Conservation (phyloP, 2,888 invertebrate genomes). For the Rhogogaster chlorosoma region DNA sequence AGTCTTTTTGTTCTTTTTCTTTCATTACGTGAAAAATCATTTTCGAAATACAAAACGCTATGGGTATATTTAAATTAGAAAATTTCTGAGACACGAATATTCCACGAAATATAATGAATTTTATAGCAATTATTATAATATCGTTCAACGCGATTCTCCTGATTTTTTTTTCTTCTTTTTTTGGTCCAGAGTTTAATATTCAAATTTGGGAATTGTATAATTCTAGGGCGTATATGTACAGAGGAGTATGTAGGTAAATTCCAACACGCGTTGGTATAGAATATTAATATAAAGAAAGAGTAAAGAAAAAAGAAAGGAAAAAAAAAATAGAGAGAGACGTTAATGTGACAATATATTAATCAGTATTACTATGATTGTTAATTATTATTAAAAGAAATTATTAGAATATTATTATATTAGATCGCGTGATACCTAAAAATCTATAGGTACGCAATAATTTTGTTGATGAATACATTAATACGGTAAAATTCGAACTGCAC, state of each 20-base stretch:
- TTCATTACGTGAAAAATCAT: neutral
- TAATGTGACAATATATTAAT: slow-evolving; percentile 48
- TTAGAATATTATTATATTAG: slow-evolving; percentile 10
- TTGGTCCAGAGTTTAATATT: neutral
- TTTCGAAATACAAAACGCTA: neutral
- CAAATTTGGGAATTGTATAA: neutral
- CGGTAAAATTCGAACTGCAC: neutral
- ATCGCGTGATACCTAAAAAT: neutral
- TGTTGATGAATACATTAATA: neutral
- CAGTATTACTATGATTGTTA: slow-evolving; percentile 49
- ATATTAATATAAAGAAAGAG: neutral
- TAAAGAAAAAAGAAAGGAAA: neutral
- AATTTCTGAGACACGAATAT: neutral
- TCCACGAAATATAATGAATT: neutral
- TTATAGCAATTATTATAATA: neutral
- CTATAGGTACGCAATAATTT: neutral
- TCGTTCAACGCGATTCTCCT: neutral
- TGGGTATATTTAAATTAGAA: neutral
- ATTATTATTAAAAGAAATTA: slow-evolving; percentile 37
- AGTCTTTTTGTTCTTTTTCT: neutral
- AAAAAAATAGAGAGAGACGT: neutral
- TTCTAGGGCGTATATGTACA: neutral
- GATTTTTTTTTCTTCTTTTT: neutral
- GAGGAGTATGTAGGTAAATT: neutral
- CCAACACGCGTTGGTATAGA: neutral